These are phyloP conservation scores for Drosophila saltans DNA, from an alignment of 1,140 invertebrate genomes.

Conservation along the genomic window DNA sequence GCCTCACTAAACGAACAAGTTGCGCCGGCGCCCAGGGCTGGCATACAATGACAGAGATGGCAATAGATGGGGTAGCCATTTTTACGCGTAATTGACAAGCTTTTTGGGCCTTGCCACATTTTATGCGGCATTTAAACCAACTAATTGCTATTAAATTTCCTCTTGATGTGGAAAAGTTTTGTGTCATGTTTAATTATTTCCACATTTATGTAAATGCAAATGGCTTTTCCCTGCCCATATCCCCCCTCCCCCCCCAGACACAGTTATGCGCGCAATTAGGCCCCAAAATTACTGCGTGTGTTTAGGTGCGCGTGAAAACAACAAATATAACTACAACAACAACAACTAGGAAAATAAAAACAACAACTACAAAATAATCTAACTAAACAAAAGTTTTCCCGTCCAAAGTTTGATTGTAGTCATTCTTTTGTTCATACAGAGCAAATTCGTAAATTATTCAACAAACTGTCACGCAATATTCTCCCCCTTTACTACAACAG, in stretches of 20 bases:
- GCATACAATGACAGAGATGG: conserved; percentile 1
- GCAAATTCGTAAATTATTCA: conserved; percentile 77
- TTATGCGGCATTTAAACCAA: conserved; percentile 82
- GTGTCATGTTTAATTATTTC: conserved; percentile 80
- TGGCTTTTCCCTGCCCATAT: conserved; percentile 17
- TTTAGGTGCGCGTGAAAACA: conserved; percentile 77
- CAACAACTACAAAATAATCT: conserved; percentile 5
- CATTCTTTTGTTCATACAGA: conserved; percentile 24
- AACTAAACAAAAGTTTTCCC: conserved; percentile 47
- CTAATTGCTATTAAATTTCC: conserved; percentile 76
- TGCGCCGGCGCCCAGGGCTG: conserved; percentile 30
- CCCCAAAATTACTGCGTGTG: conserved; percentile 76
- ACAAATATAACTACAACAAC: conserved; percentile 10
- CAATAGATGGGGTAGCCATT: conserved; percentile 4
- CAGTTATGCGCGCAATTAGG: not conserved
- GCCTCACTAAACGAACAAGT: conserved; percentile 36
- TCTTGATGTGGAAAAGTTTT: conserved; percentile 66
- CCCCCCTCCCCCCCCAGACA: no score
- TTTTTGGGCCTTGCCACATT: conserved; percentile 59
- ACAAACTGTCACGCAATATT: conserved; percentile 80
- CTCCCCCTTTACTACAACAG: conserved; percentile 14
- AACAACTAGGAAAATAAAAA: conserved; percentile 16
- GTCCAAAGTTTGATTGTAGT: conserved; percentile 15
- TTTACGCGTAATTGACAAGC: conserved; percentile 77
- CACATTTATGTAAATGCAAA: conserved; percentile 75